A percentile compares a stretch with the other conserved stretches of the same genome.
phyloP scores from a whole-genome alignment of 2,888 invertebrate species.

The Malacosoma neustria region DNA sequence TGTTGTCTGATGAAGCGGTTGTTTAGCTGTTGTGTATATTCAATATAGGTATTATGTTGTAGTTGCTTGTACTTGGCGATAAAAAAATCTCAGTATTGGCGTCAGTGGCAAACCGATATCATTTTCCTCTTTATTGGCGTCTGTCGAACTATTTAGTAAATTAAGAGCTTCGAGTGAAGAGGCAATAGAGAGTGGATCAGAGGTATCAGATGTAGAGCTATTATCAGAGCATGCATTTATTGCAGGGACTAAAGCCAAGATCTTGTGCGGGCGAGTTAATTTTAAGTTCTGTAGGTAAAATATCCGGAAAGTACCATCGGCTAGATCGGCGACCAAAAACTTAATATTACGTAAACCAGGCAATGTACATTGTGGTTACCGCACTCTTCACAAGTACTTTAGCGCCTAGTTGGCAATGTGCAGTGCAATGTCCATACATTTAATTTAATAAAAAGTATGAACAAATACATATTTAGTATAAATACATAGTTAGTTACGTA shows the following conservation, averaged over 20 bases:
- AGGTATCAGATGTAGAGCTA: slow-evolving; percentile 1
- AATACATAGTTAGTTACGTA: no score
- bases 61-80: slow-evolving; percentile 10
- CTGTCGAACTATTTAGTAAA: no score
- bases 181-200: slow-evolving; percentile 7
- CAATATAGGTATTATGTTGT: slow-evolving; percentile 9
- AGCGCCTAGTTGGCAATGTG: no score
- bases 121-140: slow-evolving; percentile 6
- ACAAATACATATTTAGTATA: no score
- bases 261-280: background rate
- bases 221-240: background rate
- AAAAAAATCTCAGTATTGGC: slow-evolving; percentile 11
- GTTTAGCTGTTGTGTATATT: slow-evolving; percentile 3
- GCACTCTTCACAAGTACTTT: no score
- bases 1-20: slow-evolving; percentile 3
- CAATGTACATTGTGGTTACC: no score
- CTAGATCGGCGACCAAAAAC: no score
- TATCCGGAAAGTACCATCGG: background rate
- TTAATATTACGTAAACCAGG: no score
- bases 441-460: no score
- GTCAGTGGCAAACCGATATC: slow-evolving; percentile 7
- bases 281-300: background rate
- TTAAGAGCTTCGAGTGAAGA: slow-evolving; percentile 10
- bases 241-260: background rate
- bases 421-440: no score